Percentiles rank a stretch among this genome's conserved stretches.
Evolutionary conservation across 2,797 vertebrate species (phyloP).

Genomic region (Phataginus tricuspis): DNA sequence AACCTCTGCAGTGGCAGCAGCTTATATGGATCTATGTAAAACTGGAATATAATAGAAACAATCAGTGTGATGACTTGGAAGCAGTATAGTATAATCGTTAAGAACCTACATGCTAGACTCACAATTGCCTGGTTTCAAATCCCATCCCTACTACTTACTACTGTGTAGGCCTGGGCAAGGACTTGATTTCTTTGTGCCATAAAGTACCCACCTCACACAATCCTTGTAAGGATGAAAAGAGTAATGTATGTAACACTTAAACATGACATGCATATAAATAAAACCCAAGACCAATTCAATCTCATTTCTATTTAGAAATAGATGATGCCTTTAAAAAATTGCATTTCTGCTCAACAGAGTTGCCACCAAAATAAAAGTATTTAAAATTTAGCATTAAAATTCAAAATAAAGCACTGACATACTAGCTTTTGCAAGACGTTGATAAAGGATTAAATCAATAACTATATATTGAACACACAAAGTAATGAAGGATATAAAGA

Average conservation of each 20-base stretch:
- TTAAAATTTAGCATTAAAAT: slow-evolving; percentile 18
- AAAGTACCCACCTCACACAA: not conserved
- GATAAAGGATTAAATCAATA: not conserved
- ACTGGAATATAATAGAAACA: slow-evolving; percentile 84
- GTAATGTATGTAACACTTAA: not conserved
- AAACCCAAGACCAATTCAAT: not conserved
- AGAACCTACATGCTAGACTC: not conserved
- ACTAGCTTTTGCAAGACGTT: not conserved
- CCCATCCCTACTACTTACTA: not conserved
- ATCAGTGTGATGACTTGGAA: not conserved
- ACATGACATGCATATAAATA: not conserved
- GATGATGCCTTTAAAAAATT: not conserved
- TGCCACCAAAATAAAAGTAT: not conserved
- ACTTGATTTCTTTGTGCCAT: not conserved
- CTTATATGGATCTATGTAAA: slow-evolving; percentile 98
- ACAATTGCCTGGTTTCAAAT: not conserved
- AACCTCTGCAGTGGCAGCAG: slow-evolving; percentile 96
- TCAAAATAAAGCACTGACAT: not conserved
- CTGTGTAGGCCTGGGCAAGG: not conserved
- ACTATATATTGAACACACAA: not conserved
- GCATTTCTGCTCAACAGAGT: not conserved
- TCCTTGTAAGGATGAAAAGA: not conserved
- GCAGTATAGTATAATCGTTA: not conserved
- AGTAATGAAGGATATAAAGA: not conserved
- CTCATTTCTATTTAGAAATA: slow-evolving; percentile 16